Evolutionary conservation across 2,797 vertebrate species (phyloP), one percentile per base, ranked within the genome.

Genomic region (Chelidonichthys spinosus): DNA sequence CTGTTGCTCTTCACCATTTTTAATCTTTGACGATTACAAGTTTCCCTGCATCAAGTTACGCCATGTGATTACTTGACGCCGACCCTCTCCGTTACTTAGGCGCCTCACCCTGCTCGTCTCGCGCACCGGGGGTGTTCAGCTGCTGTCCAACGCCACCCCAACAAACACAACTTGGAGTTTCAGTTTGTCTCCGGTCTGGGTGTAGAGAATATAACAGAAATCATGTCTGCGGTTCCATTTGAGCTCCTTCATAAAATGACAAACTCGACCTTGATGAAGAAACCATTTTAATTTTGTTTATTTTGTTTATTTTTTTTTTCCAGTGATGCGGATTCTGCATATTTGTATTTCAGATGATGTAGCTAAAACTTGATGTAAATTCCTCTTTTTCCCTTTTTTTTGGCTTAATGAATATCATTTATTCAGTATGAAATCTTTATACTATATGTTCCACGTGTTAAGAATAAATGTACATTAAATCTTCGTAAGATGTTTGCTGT

Each of bases 381-480:
- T 98, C 96, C 96, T 96, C 93, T 95, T 96, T 96, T 84, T 93
- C 32, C 95, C 83, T 67, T 95, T 95, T 95, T 97, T 98, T 97
- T 97, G 97, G 98, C 98, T 99, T 97, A 98, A 99, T 99, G 97
- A 99, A 99, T 99, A 98, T 99, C 98, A 99, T 99, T 99, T 99
- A 99, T 99, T 99, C 98, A 98, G 97, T 99, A 99, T 99, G 97
- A 99, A 98, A 99, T 99, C 98, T 99, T 99, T 99, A 99, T 99
- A 99, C 98, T 99, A 98, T 99, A 98, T 99, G 97, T 99, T 99
- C 98, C 97, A 98, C 96, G 97, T 99, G 97, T 97, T 99, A 99
- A 99, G 97, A 99, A 99, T 99, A 99, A 99, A 99, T 99, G 98
- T 99, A 99, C 98, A 99, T 99, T 97, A 99, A 99, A 99, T 99